phyloP scores from a whole-genome alignment of 2,797 vertebrate species.

The Lagodon rhomboides region DNA sequence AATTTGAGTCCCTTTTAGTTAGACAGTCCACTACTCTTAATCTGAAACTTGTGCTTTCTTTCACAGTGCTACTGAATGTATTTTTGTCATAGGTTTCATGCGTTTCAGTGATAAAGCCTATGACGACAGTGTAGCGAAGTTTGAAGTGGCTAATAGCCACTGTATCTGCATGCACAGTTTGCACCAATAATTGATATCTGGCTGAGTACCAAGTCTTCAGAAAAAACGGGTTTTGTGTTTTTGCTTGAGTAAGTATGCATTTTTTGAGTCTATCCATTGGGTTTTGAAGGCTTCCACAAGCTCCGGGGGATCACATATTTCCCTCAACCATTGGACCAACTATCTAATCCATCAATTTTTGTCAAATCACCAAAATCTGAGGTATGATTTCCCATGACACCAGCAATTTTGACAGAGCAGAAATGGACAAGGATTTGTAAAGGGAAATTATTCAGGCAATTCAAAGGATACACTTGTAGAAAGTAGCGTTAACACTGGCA shows the following conservation, averaged over 20 bases:
- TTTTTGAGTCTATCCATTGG: slow-evolving; percentile 25
- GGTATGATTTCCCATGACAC: slow-evolving; percentile 18
- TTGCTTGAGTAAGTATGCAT: slow-evolving; percentile 8
- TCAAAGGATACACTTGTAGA: background rate
- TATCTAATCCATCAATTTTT: slow-evolving; percentile 28
- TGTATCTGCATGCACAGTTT: background rate
- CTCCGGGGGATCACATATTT: slow-evolving; percentile 6
- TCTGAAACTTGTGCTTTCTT: too few relatives aligned
- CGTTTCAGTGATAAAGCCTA: too few relatives aligned
- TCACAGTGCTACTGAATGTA: too few relatives aligned
- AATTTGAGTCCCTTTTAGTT: too few relatives aligned
- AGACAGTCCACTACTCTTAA: too few relatives aligned
- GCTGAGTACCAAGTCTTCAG: background rate
- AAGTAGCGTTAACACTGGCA: background rate
- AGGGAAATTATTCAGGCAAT: background rate
- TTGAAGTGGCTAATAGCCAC: too few relatives aligned
- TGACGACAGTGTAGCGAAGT: too few relatives aligned
- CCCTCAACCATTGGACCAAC: slow-evolving; percentile 16
- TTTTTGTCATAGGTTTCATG: too few relatives aligned
- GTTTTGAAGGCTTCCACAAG: slow-evolving; percentile 23
- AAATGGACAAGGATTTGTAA: background rate
- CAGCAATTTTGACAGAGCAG: slow-evolving; percentile 17
- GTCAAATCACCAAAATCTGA: slow-evolving; percentile 16
- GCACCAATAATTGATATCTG: background rate
- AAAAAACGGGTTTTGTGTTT: slow-evolving; percentile 29